Conservation (phyloP, 1,140 invertebrate species). For the Melitaea cinxia region DNA sequence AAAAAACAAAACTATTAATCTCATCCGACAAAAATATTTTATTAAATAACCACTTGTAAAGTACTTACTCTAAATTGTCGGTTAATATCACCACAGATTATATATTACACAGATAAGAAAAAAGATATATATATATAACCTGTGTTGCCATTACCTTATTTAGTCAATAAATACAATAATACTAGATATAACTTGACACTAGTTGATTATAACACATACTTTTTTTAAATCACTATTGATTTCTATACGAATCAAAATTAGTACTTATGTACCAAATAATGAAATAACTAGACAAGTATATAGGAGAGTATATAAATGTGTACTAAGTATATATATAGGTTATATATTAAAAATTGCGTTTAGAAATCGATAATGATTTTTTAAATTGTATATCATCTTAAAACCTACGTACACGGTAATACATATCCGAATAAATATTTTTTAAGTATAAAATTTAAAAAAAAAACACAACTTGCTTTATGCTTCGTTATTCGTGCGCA, state of each 20-base stretch:
- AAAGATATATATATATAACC: constrained; percentile 21
- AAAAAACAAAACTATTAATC: constrained; percentile 19
- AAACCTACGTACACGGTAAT: constrained; percentile 63
- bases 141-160: constrained; percentile 44
- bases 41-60: constrained; percentile 25
- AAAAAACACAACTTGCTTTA: constrained; percentile 63
- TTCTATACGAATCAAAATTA: constrained; percentile 26
- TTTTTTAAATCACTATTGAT: constrained; percentile 25
- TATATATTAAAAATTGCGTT: not conserved
- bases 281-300: not conserved
- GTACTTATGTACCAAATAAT: not conserved
- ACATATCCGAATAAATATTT: constrained; percentile 74
- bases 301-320: not conserved
- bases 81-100: constrained; percentile 25
- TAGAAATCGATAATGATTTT: constrained; percentile 35
- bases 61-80: constrained; percentile 9
- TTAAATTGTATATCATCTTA: constrained; percentile 40
- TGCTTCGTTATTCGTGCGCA: constrained; percentile 63
- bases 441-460: constrained; percentile 79
- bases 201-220: constrained; percentile 58
- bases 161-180: constrained; percentile 62
- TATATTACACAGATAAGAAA: constrained; percentile 14
- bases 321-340: too few relatives aligned
- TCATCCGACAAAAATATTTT: constrained; percentile 37
- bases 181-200: constrained; percentile 64